Evolutionary conservation across 2,113 vertebrate genomes (phyloP).

Genomic region (Pterocles burchelli): DNA sequence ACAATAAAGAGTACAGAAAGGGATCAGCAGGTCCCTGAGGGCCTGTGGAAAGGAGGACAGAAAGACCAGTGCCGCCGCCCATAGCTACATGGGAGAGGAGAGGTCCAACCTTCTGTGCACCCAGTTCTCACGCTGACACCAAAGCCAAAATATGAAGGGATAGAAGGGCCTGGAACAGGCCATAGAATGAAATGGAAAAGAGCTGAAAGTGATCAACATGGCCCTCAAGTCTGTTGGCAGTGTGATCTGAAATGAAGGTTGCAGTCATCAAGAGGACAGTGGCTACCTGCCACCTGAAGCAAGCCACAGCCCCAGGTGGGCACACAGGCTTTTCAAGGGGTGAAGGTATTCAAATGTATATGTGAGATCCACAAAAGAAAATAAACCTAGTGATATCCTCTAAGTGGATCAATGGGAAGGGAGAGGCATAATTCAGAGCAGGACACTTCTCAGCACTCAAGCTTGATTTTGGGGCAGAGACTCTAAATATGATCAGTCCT

Average conservation of each 20-base stretch:
- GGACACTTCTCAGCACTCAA: not conserved
- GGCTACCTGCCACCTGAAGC: not conserved
- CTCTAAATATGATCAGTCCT: not conserved
- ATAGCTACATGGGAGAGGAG: not conserved
- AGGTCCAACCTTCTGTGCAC: not conserved
- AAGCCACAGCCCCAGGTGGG: accelerated
- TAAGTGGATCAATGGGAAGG: accelerated
- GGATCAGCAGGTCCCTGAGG: not conserved
- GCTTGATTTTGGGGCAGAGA: not conserved
- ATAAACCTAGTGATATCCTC: not conserved
- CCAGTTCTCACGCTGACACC: not conserved
- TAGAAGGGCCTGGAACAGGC: not conserved
- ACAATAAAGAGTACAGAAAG: not conserved
- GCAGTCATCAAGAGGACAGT: not conserved
- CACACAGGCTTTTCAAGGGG: not conserved
- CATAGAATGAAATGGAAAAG: not conserved
- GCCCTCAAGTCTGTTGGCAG: not conserved
- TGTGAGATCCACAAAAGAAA: not conserved
- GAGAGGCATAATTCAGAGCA: not conserved
- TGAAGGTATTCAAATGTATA: not conserved
- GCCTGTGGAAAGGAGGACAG: not conserved
- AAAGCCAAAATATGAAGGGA: not conserved
- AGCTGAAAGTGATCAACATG: not conserved
- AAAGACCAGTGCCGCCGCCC: accelerated
- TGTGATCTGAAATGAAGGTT: not conserved